Evolutionary conservation across 2,888 invertebrate genomes (phyloP).

Genomic region (Nomada lathburiana): DNA sequence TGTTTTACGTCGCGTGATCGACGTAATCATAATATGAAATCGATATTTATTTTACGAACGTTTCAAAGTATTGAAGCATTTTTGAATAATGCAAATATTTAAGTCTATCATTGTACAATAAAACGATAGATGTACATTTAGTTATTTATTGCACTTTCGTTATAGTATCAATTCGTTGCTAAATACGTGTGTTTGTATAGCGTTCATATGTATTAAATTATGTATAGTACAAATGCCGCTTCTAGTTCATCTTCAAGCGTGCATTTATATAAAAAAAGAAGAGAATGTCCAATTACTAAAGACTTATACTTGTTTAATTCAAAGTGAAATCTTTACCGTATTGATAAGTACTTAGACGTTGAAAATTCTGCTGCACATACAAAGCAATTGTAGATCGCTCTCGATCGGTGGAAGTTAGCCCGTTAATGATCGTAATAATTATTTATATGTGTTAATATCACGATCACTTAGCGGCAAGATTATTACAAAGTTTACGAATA

Average conservation of each 20-base stretch:
- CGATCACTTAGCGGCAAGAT: slow-evolving; percentile 73
- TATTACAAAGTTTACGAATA: slow-evolving; percentile 73
- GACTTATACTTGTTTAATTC: slow-evolving; percentile 51
- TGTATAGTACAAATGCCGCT: slow-evolving; percentile 36
- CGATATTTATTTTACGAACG: slow-evolving; percentile 56
- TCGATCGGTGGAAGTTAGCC: slow-evolving; percentile 77
- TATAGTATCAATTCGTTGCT: slow-evolving; percentile 35
- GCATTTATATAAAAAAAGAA: slow-evolving; percentile 38
- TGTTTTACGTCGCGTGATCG: slow-evolving; percentile 56
- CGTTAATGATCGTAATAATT: slow-evolving; percentile 75
- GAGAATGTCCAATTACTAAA: slow-evolving; percentile 52
- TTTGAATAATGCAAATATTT: slow-evolving; percentile 36
- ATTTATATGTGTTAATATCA: slow-evolving; percentile 73
- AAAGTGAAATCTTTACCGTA: slow-evolving; percentile 49
- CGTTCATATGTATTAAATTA: slow-evolving; percentile 27
- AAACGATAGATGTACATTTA: slow-evolving; percentile 51
- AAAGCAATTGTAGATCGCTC: slow-evolving; percentile 71
- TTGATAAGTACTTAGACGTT: slow-evolving; percentile 56
- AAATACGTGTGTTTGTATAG: slow-evolving; percentile 21
- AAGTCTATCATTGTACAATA: slow-evolving; percentile 58
- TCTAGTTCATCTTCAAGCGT: slow-evolving; percentile 19
- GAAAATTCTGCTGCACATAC: slow-evolving; percentile 51
- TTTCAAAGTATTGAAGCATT: slow-evolving; percentile 8
- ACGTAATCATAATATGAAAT: slow-evolving; percentile 9
- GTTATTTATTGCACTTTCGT: slow-evolving; percentile 52